Evolutionary conservation across 1,140 invertebrate species (phyloP).

Genomic region (Dendroctonus ponderosae): DNA sequence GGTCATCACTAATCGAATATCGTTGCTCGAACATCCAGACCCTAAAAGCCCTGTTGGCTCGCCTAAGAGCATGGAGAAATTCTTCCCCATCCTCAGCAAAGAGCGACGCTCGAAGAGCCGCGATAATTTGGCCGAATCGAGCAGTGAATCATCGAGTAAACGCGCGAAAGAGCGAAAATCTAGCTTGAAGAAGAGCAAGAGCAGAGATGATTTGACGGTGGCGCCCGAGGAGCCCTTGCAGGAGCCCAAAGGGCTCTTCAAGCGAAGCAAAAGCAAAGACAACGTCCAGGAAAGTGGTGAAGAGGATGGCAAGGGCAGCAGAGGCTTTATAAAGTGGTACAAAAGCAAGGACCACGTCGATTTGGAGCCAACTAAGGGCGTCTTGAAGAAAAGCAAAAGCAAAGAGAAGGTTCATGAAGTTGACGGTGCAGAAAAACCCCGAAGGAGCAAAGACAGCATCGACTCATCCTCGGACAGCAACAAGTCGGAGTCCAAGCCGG

Average conservation of each 20-base stretch:
- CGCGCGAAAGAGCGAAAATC: not conserved
- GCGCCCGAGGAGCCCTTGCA: not conserved
- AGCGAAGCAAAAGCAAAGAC: slow-evolving; percentile 18
- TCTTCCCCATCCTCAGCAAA: slow-evolving; percentile 21
- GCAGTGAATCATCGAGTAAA: not conserved
- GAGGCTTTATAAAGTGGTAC: slow-evolving; percentile 20
- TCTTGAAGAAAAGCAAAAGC: not conserved
- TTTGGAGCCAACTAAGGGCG: not conserved
- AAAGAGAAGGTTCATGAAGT: slow-evolving; percentile 1
- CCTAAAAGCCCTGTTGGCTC: not conserved
- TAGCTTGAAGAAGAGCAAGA: slow-evolving; percentile 19
- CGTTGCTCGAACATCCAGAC: slow-evolving; percentile 10
- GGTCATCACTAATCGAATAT: slow-evolving; percentile 7
- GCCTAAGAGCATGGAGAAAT: slow-evolving; percentile 23
- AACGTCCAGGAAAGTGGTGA: slow-evolving; percentile 1
- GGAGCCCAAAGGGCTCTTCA: not conserved
- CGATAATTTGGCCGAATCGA: slow-evolving; percentile 11
- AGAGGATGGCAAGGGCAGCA: slow-evolving; percentile 5
- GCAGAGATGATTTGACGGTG: slow-evolving; percentile 12
- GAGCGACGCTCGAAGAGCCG: slow-evolving; percentile 19
- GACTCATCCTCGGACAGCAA: slow-evolving; percentile 10
- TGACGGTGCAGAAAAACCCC: slow-evolving; percentile 9
- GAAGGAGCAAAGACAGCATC: slow-evolving; percentile 12
- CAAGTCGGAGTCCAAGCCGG: slow-evolving; percentile 19
- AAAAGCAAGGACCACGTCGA: slow-evolving; percentile 14